Evolutionary conservation across 2,113 vertebrate genomes (phyloP).

Genomic region (Zeus faber): DNA sequence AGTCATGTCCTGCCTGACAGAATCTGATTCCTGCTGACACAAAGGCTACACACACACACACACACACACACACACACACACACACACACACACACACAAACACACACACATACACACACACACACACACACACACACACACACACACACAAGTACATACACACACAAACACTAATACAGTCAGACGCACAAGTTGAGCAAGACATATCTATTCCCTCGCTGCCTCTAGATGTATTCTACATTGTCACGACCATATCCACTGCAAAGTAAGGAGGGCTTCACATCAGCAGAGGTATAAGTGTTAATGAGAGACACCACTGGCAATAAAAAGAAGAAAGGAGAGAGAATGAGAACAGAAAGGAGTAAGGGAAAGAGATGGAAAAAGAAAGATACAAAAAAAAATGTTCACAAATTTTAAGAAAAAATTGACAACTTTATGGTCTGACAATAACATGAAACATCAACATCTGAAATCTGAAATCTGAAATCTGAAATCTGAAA

Average conservation of each 20-base stretch:
- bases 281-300: not conserved
- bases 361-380: not conserved
- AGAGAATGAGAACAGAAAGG: not conserved
- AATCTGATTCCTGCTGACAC: conserved; percentile 64
- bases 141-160: conserved; percentile 16
- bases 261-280: conserved; percentile 49
- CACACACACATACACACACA: conserved; percentile 5
- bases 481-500: too few relatives aligned
- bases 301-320: not conserved
- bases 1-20: conserved; percentile 53
- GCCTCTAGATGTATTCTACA: conserved; percentile 56
- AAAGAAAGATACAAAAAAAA: not conserved
- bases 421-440: too few relatives aligned
- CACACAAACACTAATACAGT: conserved; percentile 27
- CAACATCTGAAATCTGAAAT: too few relatives aligned
- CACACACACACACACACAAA: conserved; percentile 3
- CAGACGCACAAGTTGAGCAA: conserved; percentile 37
- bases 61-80: conserved; percentile 1
- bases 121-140: conserved; percentile 24
- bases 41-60: conserved; percentile 20
- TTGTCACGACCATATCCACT: conserved; percentile 61
- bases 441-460: too few relatives aligned
- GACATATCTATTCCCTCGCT: conserved; percentile 59
- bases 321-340: not conserved
- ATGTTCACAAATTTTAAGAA: not conserved